phyloP scores from a whole-genome alignment of 2,888 invertebrate genomes.

The Barypeithes pellucidus region DNA sequence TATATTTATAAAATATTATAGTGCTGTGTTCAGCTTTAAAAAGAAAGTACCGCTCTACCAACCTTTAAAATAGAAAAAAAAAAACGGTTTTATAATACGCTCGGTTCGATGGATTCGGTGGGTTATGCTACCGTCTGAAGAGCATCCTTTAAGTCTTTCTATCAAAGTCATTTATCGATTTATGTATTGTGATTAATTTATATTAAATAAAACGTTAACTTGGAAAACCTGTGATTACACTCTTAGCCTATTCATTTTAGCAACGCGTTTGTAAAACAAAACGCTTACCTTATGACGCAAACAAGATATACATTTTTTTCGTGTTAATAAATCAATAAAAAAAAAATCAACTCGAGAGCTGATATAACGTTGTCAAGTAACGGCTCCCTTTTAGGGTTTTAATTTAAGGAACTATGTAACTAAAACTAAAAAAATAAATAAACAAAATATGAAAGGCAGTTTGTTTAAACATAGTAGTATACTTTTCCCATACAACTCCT shows the following conservation, averaged over 20 bases:
- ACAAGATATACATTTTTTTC: background rate
- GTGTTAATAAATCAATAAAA: background rate
- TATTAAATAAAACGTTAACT: constrained; percentile 7
- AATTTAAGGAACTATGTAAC: constrained; percentile 29
- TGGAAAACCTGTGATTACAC: constrained; percentile 25
- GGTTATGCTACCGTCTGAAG: background rate
- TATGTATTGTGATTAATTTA: background rate
- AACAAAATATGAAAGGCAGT: constrained; percentile 21
- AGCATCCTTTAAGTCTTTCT: background rate
- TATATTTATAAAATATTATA: too few species aligned
- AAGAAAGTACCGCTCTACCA: too few species aligned
- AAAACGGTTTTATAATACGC: too few species aligned
- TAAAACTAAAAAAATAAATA: constrained; percentile 30
- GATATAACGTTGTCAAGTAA: constrained; percentile 3
- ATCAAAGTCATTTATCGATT: constrained; percentile 22
- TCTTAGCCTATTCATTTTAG: constrained; percentile 12
- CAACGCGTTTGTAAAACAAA: constrained; percentile 6
- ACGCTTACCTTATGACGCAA: background rate
- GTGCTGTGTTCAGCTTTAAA: too few species aligned
- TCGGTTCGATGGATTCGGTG: too few species aligned
- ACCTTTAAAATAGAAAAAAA: too few species aligned
- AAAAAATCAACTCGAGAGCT: constrained; percentile 6
- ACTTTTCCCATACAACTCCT: constrained; percentile 3
- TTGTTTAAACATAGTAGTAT: background rate
- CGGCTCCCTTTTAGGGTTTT: constrained; percentile 12